Conservation (phyloP, 2,113 vertebrate species). For the Muntiacus reevesi region DNA sequence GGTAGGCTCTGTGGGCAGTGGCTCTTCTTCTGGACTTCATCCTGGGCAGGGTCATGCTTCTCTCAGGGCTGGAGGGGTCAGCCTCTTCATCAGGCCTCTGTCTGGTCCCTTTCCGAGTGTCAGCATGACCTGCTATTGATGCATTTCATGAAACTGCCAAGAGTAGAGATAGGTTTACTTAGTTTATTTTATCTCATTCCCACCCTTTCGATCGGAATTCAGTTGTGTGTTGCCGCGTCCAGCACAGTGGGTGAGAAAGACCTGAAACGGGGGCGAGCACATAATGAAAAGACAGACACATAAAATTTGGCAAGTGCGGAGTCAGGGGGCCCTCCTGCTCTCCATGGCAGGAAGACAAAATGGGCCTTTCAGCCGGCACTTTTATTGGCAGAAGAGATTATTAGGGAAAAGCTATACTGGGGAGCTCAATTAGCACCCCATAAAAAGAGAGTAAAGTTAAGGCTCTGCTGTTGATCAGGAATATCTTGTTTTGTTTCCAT, state of each 20-base stretch:
- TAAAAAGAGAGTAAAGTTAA: not conserved
- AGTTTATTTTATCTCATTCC: not conserved
- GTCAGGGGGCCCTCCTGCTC: not conserved
- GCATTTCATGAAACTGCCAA: not conserved
- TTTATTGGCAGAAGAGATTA: not conserved
- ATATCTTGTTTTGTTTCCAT: not conserved
- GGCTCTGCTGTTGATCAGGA: not conserved
- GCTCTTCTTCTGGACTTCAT: not conserved
- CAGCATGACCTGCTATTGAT: not conserved
- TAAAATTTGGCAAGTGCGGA: not conserved
- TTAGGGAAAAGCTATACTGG: not conserved
- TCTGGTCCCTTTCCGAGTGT: not conserved
- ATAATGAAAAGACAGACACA: not conserved
- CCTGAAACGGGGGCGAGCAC: accelerated
- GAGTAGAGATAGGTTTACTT: not conserved
- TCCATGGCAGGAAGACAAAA: not conserved
- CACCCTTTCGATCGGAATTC: not conserved
- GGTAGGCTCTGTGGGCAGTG: not conserved
- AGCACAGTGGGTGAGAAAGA: not conserved
- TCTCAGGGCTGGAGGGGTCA: not conserved
- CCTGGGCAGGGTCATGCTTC: not conserved
- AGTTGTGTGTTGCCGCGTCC: not conserved
- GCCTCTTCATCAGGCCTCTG: not conserved
- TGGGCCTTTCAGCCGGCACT: not conserved
- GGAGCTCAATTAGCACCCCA: not conserved